Evolutionary conservation across 2,888 invertebrate species (phyloP).

Genomic region (Phalera bucephala): DNA sequence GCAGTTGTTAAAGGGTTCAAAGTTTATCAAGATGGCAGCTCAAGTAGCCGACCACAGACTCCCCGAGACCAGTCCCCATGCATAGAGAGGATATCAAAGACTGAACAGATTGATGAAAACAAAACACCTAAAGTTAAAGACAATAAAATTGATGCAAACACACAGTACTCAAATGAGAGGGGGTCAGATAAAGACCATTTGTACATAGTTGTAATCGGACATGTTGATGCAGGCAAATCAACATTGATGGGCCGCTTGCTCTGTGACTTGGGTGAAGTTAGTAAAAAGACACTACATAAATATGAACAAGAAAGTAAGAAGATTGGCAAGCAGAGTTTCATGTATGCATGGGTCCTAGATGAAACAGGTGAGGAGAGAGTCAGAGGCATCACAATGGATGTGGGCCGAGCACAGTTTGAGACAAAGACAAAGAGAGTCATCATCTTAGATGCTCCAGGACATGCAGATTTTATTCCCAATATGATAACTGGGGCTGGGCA

Average conservation of each 20-base stretch:
- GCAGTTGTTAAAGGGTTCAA: constrained; percentile 84
- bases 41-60: constrained; percentile 67
- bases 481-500: constrained; percentile 99
- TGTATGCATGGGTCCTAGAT: constrained; percentile 99
- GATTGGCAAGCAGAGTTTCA: constrained; percentile 98
- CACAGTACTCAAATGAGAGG: constrained; percentile 88
- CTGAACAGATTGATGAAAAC: constrained; percentile 63
- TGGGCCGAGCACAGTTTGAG: constrained; percentile 96
- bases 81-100: constrained; percentile 79
- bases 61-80: constrained; percentile 88
- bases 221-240: constrained; percentile 98
- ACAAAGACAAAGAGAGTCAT: constrained; percentile 92
- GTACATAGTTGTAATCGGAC: constrained; percentile 96
- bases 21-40: constrained; percentile 50
- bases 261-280: constrained; percentile 93
- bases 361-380: constrained; percentile 98
- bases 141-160: constrained; percentile 81
- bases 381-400: constrained; percentile 99
- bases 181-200: constrained; percentile 92
- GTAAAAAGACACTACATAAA: constrained; percentile 95
- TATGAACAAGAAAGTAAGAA: constrained; percentile 99
- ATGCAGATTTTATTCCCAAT: constrained; percentile 99
- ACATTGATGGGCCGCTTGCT: constrained; percentile 98
- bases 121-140: constrained; percentile 76
- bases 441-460: constrained; percentile 98